Conservation (phyloP, 2,797 vertebrate genomes). For the Melanotaenia maccullochi region DNA sequence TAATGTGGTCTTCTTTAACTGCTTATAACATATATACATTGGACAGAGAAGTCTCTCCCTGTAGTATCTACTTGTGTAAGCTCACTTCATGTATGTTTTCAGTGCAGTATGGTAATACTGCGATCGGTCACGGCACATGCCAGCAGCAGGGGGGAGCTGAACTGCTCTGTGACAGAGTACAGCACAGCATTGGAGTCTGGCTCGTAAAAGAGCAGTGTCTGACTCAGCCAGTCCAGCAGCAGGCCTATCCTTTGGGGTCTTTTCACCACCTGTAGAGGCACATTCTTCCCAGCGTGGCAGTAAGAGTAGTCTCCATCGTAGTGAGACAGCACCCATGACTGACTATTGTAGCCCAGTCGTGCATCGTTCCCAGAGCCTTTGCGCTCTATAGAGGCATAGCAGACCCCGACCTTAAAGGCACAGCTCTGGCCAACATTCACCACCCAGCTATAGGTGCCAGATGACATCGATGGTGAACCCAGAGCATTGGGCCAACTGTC, state of each 20-base stretch:
- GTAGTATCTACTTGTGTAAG: slow-evolving; percentile 10
- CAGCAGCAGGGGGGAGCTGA: slow-evolving; percentile 83
- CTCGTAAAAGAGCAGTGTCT: slow-evolving; percentile 90
- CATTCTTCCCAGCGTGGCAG: slow-evolving; percentile 82
- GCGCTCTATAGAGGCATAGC: slow-evolving; percentile 87
- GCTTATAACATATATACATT: slow-evolving; percentile 25
- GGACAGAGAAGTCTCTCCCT: not conserved
- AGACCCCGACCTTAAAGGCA: slow-evolving; percentile 94
- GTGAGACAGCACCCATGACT: slow-evolving; percentile 93
- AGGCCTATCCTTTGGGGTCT: slow-evolving; percentile 85
- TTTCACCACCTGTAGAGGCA: slow-evolving; percentile 78
- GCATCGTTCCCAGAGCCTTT: slow-evolving; percentile 87
- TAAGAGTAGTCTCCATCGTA: slow-evolving; percentile 90
- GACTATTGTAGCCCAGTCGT: slow-evolving; percentile 88
- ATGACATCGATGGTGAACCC: slow-evolving; percentile 80
- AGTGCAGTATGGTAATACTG: slow-evolving; percentile 84
- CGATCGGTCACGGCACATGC: slow-evolving; percentile 90
- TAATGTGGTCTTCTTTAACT: slow-evolving; percentile 8
- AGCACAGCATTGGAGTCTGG: slow-evolving; percentile 83
- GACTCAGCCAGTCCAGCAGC: slow-evolving; percentile 87
- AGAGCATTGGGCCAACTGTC: slow-evolving; percentile 93
- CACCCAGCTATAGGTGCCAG: slow-evolving; percentile 88
- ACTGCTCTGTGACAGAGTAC: slow-evolving; percentile 76
- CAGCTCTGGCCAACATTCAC: slow-evolving; percentile 87
- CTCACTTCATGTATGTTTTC: not conserved